A percentile compares a stretch with the other conserved stretches of the same genome.
Evolutionary conservation across 1,140 invertebrate species (phyloP).

Genomic region (Brachionus plicatilis): DNA sequence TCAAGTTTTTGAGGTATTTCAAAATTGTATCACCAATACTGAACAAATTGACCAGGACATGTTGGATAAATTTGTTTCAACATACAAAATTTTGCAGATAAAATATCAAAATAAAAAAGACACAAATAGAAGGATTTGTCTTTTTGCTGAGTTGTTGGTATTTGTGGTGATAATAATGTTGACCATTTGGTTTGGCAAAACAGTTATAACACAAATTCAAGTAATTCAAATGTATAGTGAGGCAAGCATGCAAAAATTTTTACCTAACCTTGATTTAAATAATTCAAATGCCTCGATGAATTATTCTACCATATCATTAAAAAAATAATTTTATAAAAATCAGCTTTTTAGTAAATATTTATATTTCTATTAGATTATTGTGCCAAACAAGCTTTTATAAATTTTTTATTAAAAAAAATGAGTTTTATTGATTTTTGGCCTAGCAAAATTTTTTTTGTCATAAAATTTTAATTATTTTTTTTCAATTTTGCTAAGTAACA

Average conservation of each 20-base stretch:
- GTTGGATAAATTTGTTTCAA: conserved; percentile 23
- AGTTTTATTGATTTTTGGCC: neutral
- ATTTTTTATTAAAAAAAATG: neutral
- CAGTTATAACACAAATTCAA: conserved; percentile 5
- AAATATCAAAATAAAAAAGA: conserved; percentile 20
- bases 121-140: neutral
- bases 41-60: neutral
- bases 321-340: neutral
- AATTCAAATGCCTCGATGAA: neutral
- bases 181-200: neutral
- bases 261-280: neutral
- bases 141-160: neutral
- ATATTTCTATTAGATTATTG: neutral
- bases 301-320: neutral
- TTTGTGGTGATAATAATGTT: neutral
- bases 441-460: neutral
- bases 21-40: neutral
- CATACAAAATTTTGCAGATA: neutral
- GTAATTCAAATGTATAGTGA: neutral
- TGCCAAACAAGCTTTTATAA: neutral
- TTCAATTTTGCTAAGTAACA: neutral
- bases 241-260: neutral
- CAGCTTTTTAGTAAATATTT: neutral
- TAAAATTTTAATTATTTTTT: neutral
- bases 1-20: conserved; percentile 20